Evolutionary conservation across 1,140 invertebrate species (phyloP), one percentile per base, ranked within the genome.

Genomic region (Penaeus vannamei): DNA sequence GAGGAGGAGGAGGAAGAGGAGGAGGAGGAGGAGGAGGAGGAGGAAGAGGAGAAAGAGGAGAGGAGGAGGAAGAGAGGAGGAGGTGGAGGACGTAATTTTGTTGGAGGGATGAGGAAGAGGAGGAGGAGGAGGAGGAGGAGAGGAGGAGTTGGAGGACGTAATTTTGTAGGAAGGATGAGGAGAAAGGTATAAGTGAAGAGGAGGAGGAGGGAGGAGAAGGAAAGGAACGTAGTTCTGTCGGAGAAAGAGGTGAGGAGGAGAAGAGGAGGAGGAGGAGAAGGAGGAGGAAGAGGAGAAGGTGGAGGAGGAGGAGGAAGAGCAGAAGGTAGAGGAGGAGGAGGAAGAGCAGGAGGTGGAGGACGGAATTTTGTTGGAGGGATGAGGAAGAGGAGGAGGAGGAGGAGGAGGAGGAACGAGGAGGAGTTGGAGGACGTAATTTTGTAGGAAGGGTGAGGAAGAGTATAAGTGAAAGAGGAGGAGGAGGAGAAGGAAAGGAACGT

Each of bases 401-500:
- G 26, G 36, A n/a, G 10, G 53, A 46, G 12, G 12, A 2, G 14
- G 26, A 36, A 46, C 23, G 53, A 36, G 26, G 7, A 26, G 22
- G n/a, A 26, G 42, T 5, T 2, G 42, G 2, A 26, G 26, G 7
- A 1, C n/a, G n/a, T n/a, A n/a, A n/a, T n/a, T n/a, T n/a, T n/a
- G n/a, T n/a, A n/a, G 1, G 26, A 26, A 7, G 26, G n/a, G n/a
- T n/a, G n/a, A n/a, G n/a, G n/a, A n/a, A n/a, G n/a, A n/a, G n/a
- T n/a, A n/a, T n/a, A n/a, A n/a, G n/a, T n/a, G n/a, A n/a, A n/a
- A n/a, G n/a, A n/a, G n/a, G n/a, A n/a, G 1, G 72, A 76, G 72
- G 42, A 36, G 42, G 72, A 76, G 72, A 76, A 36, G 42, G 72
- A 76, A 36, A 76, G 72, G 42, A n/a, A n/a, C n/a, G n/a, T n/a